Evolutionary conservation across 2,113 vertebrate species (phyloP).

Genomic region (Platichthys stellatus): DNA sequence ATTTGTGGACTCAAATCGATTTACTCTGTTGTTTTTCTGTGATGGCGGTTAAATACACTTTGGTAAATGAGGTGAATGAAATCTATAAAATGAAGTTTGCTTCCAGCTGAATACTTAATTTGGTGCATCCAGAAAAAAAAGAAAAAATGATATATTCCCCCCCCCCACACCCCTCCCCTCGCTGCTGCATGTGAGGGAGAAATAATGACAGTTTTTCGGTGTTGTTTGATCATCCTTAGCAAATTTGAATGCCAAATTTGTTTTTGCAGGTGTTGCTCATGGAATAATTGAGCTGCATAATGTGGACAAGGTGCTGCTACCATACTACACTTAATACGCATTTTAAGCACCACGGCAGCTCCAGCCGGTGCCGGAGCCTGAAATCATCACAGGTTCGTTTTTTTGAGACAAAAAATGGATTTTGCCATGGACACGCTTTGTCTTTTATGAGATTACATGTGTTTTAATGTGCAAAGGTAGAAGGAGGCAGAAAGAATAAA

Average conservation of each 20-base stretch:
- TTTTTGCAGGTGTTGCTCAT: slow-evolving; percentile 87
- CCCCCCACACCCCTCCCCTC: not conserved
- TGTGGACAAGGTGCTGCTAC: slow-evolving; percentile 84
- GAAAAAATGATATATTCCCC: not conserved
- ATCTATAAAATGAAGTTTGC: slow-evolving; percentile 86
- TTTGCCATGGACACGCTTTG: slow-evolving; percentile 41
- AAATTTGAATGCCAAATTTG: slow-evolving; percentile 87
- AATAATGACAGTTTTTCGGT: slow-evolving; percentile 87
- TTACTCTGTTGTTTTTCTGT: slow-evolving; percentile 71
- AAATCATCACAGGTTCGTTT: slow-evolving; percentile 65
- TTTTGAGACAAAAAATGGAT: slow-evolving; percentile 49
- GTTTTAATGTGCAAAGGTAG: slow-evolving; percentile 8
- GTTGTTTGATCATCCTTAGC: slow-evolving; percentile 86
- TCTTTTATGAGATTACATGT: slow-evolving; percentile 9
- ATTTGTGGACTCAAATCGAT: slow-evolving; percentile 75
- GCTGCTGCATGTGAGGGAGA: slow-evolving; percentile 79
- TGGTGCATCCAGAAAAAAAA: slow-evolving; percentile 71
- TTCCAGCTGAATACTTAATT: slow-evolving; percentile 86
- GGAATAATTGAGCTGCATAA: slow-evolving; percentile 86
- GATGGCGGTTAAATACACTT: slow-evolving; percentile 77
- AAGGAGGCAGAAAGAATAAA: not conserved
- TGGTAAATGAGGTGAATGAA: slow-evolving; percentile 83
- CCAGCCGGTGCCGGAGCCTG: slow-evolving; percentile 60
- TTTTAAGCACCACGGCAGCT: slow-evolving; percentile 78
- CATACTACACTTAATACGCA: slow-evolving; percentile 81